Conservation (phyloP, 2,888 invertebrate genomes). For the Acanthosepion esculentum region DNA sequence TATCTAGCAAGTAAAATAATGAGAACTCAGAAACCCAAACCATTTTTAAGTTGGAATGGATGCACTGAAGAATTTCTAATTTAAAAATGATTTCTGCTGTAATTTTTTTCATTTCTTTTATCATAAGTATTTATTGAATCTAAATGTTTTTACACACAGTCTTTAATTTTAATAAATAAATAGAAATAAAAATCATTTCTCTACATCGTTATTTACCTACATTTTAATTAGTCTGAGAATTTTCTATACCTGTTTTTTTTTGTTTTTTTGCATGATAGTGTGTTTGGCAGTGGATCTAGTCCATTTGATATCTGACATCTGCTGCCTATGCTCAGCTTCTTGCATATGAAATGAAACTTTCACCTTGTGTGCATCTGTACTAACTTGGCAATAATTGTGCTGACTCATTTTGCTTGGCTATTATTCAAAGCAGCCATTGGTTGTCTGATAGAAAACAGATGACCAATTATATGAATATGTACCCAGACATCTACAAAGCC, state of each 20-base stretch:
- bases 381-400: not conserved
- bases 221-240: not conserved
- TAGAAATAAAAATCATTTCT: not conserved
- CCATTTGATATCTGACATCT: constrained; percentile 33
- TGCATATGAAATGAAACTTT: constrained; percentile 10
- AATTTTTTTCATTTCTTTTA: no score
- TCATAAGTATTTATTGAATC: no score
- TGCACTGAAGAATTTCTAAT: no score
- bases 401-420: constrained; percentile 33
- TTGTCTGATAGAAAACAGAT: not conserved
- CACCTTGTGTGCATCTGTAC: not conserved
- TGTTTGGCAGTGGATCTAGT: not conserved
- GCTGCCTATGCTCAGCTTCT: not conserved
- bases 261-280: not conserved
- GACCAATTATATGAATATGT: not conserved
- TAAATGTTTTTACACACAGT: not conserved
- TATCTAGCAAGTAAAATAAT: no score
- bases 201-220: not conserved
- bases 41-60: no score
- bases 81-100: no score
- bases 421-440: not conserved
- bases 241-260: not conserved
- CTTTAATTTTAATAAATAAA: not conserved
- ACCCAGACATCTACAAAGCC: constrained; percentile 33
- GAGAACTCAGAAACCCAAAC: no score